These are phyloP conservation scores for Lasiommata megera DNA, from an alignment of 2,888 invertebrate species.

Conservation along the genomic window DNA sequence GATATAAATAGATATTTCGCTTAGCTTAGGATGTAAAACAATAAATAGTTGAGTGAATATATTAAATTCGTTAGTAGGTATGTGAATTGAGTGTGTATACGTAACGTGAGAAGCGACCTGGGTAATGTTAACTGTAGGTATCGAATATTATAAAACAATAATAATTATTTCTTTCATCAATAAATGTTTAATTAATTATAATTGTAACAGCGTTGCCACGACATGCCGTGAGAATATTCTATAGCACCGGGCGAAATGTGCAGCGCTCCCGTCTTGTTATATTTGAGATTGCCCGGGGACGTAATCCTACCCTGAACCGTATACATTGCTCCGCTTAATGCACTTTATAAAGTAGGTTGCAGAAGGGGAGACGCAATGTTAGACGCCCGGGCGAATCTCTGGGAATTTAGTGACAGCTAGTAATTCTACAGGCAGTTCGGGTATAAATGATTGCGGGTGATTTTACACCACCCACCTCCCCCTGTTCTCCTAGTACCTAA, in stretches of 20 bases:
- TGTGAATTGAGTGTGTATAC: too few species aligned
- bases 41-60: too few species aligned
- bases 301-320: conserved; percentile 16
- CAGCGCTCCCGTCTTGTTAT: conserved; percentile 44
- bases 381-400: conserved; percentile 37
- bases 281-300: conserved; percentile 40
- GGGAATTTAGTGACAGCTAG: conserved; percentile 72
- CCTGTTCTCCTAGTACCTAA: conserved; percentile 56
- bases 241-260: conserved; percentile 46
- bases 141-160: too few species aligned
- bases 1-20: too few species aligned
- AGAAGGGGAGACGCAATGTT: conserved; percentile 27
- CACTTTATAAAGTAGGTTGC: conserved; percentile 19
- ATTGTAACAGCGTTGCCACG: conserved; percentile 25
- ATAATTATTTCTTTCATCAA: neutral
- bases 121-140: too few species aligned
- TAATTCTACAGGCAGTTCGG: conserved; percentile 79
- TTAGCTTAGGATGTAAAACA: too few species aligned
- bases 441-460: conserved; percentile 81
- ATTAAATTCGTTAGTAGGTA: too few species aligned
- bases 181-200: conserved; percentile 17
- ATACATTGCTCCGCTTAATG: conserved; percentile 36
- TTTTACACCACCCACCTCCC: conserved; percentile 69
- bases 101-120: too few species aligned
- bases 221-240: conserved; percentile 44